Evolutionary conservation across 2,888 invertebrate genomes (phyloP), one percentile per base, ranked within the genome.

Genomic region (Nemapogon koenigi): DNA sequence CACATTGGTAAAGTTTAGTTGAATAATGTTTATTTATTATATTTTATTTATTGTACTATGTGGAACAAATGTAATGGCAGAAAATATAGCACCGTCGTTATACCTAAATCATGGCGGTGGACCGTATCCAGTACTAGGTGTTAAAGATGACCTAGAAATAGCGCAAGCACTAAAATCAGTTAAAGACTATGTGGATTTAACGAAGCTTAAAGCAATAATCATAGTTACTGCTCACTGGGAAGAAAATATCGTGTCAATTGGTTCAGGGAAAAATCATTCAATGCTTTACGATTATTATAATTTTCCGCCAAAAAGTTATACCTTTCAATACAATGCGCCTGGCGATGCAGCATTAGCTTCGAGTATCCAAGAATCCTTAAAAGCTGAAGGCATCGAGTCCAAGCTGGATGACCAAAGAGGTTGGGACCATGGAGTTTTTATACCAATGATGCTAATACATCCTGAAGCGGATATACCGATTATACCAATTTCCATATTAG

Each of bases 391-490:
- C 1, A 52, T 63, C 3, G 18, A 31, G 4, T 52, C 59, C 0
- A 38, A 37, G 13, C 35, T 63, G 29, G 63, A 63, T 28, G 46
- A 44, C 6, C 22, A 51, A 43, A 51, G 63, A 50, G 59, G 60
- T 18, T 63, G 63, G 63, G 63, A 63, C 46, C 63, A 63, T 27
- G 63, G 63, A 45, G 57, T 60, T 2, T 63, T 62, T 22, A 55
- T 63, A 40, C 63, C 63, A 1, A 62, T 63, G 63, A 55, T 63
- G 53, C 35, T 63, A 7, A 55, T 62, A 1, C 53, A 60, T n/a
- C 61, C 63, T 0, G 43, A 43, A n/a, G 61, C 62, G 0, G 47
- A 62, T 16, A 54, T 63, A 13, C 62, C 63, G 0, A 52, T 63
- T 4, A 41, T 63, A 2, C 63, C 63, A 46, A 40, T 63, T 16